Evolutionary conservation across 2,113 vertebrate genomes (phyloP).

Genomic region (Trinectes maculatus): DNA sequence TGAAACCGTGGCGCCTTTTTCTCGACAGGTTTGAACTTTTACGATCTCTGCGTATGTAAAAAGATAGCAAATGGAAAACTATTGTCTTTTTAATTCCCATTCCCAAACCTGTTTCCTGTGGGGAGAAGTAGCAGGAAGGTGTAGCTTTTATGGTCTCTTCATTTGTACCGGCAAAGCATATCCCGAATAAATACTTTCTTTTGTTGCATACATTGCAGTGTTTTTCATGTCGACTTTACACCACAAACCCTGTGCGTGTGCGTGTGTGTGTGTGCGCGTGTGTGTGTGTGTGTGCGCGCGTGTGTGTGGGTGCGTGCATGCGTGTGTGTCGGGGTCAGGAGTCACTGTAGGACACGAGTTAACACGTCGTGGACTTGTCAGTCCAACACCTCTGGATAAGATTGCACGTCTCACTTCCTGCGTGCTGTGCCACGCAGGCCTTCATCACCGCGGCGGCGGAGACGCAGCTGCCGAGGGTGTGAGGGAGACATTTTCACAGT

Average conservation of each 20-base stretch:
- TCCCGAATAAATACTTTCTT: constrained; percentile 97
- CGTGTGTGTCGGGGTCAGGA: constrained; percentile 61
- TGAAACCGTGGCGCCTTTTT: constrained; percentile 82
- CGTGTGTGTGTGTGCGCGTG: background rate
- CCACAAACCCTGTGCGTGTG: background rate
- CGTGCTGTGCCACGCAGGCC: constrained; percentile 26
- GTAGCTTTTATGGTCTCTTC: constrained; percentile 94
- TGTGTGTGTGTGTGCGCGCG: background rate
- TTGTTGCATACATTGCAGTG: constrained; percentile 85
- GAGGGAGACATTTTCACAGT: constrained; percentile 73
- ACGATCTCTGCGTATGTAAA: constrained; percentile 90
- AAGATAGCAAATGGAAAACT: constrained; percentile 82
- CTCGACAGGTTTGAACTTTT: constrained; percentile 88
- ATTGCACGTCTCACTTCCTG: constrained; percentile 53
- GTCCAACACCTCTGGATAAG: constrained; percentile 62
- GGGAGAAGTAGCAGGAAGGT: constrained; percentile 87
- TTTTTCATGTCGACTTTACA: constrained; percentile 30
- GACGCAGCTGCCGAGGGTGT: constrained; percentile 59
- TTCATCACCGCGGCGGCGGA: constrained; percentile 48
- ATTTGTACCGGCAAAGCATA: constrained; percentile 98
- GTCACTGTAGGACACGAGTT: constrained; percentile 72
- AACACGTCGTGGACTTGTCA: constrained; percentile 66
- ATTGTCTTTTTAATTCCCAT: constrained; percentile 87
- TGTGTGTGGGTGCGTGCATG: background rate
- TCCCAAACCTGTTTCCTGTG: constrained; percentile 87